These are phyloP conservation scores for Orestias chungarensis DNA, from an alignment of 2,797 vertebrate species.

Conservation along the genomic window DNA sequence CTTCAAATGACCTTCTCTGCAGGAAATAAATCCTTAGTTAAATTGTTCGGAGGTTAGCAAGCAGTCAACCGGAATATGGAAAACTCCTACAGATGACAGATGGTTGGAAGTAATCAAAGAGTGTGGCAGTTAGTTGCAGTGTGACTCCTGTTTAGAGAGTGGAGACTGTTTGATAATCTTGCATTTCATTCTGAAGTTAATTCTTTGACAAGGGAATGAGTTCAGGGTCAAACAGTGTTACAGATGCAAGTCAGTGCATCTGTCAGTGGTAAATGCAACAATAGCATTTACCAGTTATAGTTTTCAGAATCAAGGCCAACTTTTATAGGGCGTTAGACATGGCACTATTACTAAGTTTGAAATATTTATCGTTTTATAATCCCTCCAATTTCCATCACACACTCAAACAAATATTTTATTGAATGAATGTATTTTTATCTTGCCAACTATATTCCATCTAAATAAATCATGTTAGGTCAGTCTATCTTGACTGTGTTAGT, in stretches of 20 bases:
- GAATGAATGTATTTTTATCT: no score
- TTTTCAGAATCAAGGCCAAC: neutral
- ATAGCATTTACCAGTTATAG: neutral
- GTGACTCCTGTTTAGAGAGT: constrained; percentile 11
- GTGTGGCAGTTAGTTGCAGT: constrained; percentile 23
- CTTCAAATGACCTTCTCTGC: constrained; percentile 23
- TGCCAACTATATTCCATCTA: no score
- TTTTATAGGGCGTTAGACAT: neutral
- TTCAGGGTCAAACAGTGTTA: neutral
- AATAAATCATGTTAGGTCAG: no score
- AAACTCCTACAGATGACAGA: constrained; percentile 57
- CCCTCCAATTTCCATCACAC: neutral
- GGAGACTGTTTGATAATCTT: neutral
- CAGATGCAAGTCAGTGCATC: neutral
- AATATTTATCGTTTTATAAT: neutral
- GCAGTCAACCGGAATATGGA: constrained; percentile 16
- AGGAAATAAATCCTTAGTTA: constrained; percentile 1
- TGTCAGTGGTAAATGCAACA: no score
- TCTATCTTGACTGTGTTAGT: no score
- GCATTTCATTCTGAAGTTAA: neutral
- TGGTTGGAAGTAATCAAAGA: constrained; percentile 42
- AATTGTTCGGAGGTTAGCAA: constrained; percentile 13
- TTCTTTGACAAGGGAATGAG: neutral
- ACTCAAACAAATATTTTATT: no score
- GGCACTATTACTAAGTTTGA: neutral